Conservation (phyloP, 2,888 invertebrate genomes). For the Elysia crispata region DNA sequence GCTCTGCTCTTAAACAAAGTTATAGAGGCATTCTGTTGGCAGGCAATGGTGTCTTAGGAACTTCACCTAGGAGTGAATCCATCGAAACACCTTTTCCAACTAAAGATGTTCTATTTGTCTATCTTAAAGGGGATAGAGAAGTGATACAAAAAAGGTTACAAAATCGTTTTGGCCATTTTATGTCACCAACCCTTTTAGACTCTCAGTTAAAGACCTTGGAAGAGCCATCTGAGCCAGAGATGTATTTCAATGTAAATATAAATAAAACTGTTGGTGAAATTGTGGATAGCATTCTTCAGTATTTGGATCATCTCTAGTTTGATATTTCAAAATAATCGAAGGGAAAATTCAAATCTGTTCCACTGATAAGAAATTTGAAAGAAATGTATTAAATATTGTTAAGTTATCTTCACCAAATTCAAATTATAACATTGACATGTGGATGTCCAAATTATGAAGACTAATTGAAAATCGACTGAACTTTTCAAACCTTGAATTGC, state of each 20-base stretch:
- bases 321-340: background rate
- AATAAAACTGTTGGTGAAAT: constrained; percentile 53
- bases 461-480: too few relatives aligned
- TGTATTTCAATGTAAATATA: constrained; percentile 57
- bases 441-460: too few relatives aligned
- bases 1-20: constrained; percentile 73
- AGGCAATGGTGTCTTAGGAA: constrained; percentile 43
- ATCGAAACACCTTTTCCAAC: too few relatives aligned
- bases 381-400: too few relatives aligned
- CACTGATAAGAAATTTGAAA: too few relatives aligned
- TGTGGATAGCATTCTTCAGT: constrained; percentile 53
- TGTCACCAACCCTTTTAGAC: constrained; percentile 64
- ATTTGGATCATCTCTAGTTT: background rate
- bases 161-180: constrained; percentile 66
- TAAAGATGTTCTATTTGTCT: constrained; percentile 57
- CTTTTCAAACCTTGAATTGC: too few relatives aligned
- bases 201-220: constrained; percentile 70
- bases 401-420: too few relatives aligned
- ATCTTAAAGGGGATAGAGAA: constrained; percentile 60
- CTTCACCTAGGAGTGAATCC: too few relatives aligned
- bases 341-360: too few relatives aligned
- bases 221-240: constrained; percentile 56
- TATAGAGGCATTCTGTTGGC: constrained; percentile 68
- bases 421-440: too few relatives aligned
- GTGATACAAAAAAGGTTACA: constrained; percentile 59